Conservation (phyloP, 1,140 invertebrate genomes). For the Periplaneta americana region DNA sequence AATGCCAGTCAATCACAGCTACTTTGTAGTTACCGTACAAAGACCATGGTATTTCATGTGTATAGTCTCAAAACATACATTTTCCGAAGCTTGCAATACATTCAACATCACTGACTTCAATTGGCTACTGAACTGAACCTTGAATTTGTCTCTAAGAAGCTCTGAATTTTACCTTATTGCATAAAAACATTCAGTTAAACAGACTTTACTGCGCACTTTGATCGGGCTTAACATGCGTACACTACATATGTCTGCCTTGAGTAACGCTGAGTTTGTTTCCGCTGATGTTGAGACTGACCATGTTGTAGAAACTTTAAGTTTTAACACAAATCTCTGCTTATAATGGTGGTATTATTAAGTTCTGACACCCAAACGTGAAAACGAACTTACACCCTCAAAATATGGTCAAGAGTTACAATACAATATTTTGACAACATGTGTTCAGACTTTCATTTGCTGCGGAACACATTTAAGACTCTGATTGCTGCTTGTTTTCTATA, state of each 20-base stretch:
- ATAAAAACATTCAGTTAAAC: neutral
- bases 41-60: too few relatives aligned
- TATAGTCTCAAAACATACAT: neutral
- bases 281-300: neutral
- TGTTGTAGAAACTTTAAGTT: neutral
- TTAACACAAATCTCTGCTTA: neutral
- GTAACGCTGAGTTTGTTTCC: neutral
- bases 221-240: too few relatives aligned
- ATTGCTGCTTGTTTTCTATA: neutral
- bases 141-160: neutral
- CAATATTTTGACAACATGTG: neutral
- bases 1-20: neutral
- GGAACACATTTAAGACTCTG: neutral
- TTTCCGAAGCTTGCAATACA: neutral
- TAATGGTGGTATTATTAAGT: neutral
- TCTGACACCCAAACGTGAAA: neutral
- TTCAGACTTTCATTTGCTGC: neutral
- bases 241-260: too few relatives aligned
- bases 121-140: neutral
- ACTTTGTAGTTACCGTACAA: too few relatives aligned
- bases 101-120: neutral
- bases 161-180: neutral
- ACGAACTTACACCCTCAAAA: neutral
- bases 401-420: neutral
- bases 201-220: too few relatives aligned